These are phyloP conservation scores for Lepeophtheirus salmonis DNA, from an alignment of 1,140 invertebrate species.

Conservation along the genomic window DNA sequence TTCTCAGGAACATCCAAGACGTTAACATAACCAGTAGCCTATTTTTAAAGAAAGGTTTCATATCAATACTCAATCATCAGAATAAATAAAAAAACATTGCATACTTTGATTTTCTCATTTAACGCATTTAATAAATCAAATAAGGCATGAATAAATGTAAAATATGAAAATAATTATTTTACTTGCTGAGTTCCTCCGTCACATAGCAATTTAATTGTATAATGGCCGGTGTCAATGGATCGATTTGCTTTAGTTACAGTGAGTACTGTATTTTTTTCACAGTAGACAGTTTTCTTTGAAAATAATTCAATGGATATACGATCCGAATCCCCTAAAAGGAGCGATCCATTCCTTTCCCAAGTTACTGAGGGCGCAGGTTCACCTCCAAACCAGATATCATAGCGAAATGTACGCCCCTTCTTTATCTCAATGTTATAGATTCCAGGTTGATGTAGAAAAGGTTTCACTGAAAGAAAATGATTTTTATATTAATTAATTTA, in stretches of 20 bases:
- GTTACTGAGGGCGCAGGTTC: conserved; percentile 78
- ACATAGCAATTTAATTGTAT: conserved; percentile 9
- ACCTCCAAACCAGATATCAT: conserved; percentile 81
- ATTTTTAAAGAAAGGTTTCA: too few relatives aligned
- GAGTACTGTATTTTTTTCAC: conserved; percentile 65
- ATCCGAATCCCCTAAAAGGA: conserved; percentile 31
- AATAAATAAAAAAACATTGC: neutral
- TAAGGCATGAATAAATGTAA: neutral
- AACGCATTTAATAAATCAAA: too few relatives aligned
- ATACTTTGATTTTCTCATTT: neutral
- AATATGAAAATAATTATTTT: neutral
- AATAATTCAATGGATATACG: conserved; percentile 53
- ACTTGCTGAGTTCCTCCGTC: conserved; percentile 9
- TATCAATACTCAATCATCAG: neutral
- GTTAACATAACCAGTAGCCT: conserved; percentile 15
- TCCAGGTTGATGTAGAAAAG: conserved; percentile 69
- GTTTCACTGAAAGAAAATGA: conserved; percentile 44
- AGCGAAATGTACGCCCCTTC: conserved; percentile 76
- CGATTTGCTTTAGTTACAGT: conserved; percentile 42
- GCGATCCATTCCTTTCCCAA: conserved; percentile 53
- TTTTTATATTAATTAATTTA: conserved; percentile 20
- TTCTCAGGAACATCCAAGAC: conserved; percentile 15
- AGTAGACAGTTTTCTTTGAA: conserved; percentile 12
- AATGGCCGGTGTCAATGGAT: conserved; percentile 2
- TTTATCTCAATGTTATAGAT: conserved; percentile 71